Base-by-base conservation (phyloP, 1,140 invertebrate species). In the Gerris buenoi region DNA sequence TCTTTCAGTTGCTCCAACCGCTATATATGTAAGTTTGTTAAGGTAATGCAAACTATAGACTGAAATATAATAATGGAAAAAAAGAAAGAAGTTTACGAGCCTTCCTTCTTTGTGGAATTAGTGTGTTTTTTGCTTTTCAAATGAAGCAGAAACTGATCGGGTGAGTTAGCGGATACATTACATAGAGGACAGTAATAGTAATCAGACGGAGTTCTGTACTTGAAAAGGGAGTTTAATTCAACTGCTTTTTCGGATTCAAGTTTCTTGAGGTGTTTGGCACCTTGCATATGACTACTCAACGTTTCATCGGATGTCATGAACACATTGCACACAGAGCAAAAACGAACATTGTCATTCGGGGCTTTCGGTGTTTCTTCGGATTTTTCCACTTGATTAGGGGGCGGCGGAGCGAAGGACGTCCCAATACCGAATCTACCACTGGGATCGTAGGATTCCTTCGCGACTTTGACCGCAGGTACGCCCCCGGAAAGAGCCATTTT, bases 41-140 rank as follows among this genome's bases (percentile, higher is more conserved):
- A n/a, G n/a, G n/a, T n/a, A n/a, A n/a, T n/a, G n/a, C n/a, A n/a
- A n/a, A n/a, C n/a, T n/a, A n/a, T n/a, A n/a, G n/a, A n/a, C n/a
- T n/a, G n/a, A n/a, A n/a, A n/a, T n/a, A n/a, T n/a, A n/a, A n/a
- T n/a, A n/a, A n/a, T n/a, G n/a, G n/a, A n/a, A n/a, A n/a, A n/a
- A n/a, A n/a, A n/a, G n/a, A n/a, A n/a, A n/a, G n/a, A n/a, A n/a
- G n/a, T n/a, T n/a, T n/a, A n/a, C n/a, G n/a, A n/a, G n/a, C n/a
- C n/a, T n/a, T n/a, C n/a, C n/a, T n/a, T n/a, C n/a, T n/a, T n/a
- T n/a, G n/a, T n/a, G n/a, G n/a, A n/a, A n/a, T n/a, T n/a, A n/a
- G n/a, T n/a, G 83, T 56, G 23, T 57, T 46, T 46, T 46, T 46
- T 46, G 18, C 33, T 46, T 46, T 46, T 46, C 18, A 46, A 46